These are phyloP conservation scores for Uromys caudimaculatus DNA, from an alignment of 2,797 vertebrate species.

Conservation along the genomic window DNA sequence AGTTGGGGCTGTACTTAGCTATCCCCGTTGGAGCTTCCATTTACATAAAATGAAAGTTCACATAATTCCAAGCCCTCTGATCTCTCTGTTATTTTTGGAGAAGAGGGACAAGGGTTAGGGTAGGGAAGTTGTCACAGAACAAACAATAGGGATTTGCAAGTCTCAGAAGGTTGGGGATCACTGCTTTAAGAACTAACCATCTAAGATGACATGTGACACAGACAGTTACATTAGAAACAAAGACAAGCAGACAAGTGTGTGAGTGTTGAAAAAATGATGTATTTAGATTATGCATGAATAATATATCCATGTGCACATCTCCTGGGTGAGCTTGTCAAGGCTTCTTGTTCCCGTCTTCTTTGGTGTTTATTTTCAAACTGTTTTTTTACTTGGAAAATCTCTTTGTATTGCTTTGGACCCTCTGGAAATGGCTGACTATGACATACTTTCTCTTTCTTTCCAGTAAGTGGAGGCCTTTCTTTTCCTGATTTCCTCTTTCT, in stretches of 20 bases:
- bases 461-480: neutral
- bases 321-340: constrained; percentile 75
- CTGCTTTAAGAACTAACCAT: constrained; percentile 69
- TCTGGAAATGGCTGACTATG: constrained; percentile 43
- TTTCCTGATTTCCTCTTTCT: constrained; percentile 54
- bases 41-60: constrained; percentile 57
- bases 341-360: constrained; percentile 50
- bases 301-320: constrained; percentile 63
- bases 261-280: constrained; percentile 70
- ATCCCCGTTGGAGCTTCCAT: constrained; percentile 34
- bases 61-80: neutral
- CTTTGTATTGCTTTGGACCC: constrained; percentile 55
- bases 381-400: constrained; percentile 41
- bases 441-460: neutral
- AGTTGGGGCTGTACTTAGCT: neutral
- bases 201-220: constrained; percentile 71
- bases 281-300: constrained; percentile 81
- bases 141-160: constrained; percentile 64
- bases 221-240: constrained; percentile 55
- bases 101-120: neutral
- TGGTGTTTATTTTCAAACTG: constrained; percentile 72
- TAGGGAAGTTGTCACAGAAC: constrained; percentile 60
- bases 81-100: neutral
- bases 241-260: constrained; percentile 63
- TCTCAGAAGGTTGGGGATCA: constrained; percentile 66